Conservation (phyloP, 2,113 vertebrate genomes). For the Pristiophorus japonicus region DNA sequence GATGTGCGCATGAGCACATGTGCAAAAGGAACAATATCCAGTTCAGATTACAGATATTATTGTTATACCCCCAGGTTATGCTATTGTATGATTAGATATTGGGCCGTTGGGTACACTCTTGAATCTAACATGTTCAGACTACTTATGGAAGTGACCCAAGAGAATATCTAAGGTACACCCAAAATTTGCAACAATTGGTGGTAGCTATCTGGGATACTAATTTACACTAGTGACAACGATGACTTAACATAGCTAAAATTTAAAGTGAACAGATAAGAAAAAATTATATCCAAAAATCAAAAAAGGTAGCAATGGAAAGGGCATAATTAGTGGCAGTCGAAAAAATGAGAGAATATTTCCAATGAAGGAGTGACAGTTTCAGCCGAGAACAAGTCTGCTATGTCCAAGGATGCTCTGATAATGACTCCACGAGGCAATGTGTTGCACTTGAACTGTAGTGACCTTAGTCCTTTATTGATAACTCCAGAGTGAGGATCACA, state of each 20-base stretch:
- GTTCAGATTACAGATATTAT: background rate
- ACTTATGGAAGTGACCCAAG: background rate
- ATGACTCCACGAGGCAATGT: too few relatives aligned
- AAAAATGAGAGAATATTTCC: background rate
- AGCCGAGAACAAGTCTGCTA: too few relatives aligned
- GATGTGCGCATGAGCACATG: background rate
- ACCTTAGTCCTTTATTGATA: too few relatives aligned
- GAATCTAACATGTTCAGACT: background rate
- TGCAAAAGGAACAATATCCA: background rate
- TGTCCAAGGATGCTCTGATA: too few relatives aligned
- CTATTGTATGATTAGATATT: background rate
- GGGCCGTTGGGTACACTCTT: background rate
- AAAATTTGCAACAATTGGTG: background rate
- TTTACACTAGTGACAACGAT: background rate
- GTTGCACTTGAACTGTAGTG: too few relatives aligned
- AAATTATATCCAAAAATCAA: background rate
- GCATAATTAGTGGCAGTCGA: background rate
- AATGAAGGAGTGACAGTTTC: background rate
- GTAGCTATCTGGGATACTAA: background rate
- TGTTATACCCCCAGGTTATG: background rate
- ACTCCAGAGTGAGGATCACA: too few relatives aligned
- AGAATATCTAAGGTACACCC: too few relatives aligned
- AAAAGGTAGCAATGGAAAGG: background rate
- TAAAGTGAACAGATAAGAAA: background rate
- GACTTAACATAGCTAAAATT: background rate